These are phyloP conservation scores for Melopsittacus undulatus DNA, from an alignment of 2,797 vertebrate species.

Conservation along the genomic window DNA sequence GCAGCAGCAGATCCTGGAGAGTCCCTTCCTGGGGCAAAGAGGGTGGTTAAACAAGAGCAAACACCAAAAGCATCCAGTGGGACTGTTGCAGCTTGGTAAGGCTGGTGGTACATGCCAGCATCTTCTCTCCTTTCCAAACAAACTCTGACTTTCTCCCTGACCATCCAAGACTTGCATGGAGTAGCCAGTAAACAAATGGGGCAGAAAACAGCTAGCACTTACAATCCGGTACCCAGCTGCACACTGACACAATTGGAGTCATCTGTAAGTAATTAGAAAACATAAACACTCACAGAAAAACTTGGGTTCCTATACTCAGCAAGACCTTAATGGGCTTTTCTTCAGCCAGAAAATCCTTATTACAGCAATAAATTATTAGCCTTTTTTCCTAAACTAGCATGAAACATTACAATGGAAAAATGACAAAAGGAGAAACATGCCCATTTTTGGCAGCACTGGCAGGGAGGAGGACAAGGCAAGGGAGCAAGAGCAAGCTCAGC, in stretches of 20 bases:
- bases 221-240: background rate
- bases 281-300: constrained; percentile 39
- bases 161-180: background rate
- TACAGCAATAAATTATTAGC: constrained; percentile 27
- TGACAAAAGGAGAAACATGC: constrained; percentile 25
- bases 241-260: constrained; percentile 1
- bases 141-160: background rate
- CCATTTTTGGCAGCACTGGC: background rate
- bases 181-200: constrained; percentile 25
- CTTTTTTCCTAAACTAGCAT: constrained; percentile 29
- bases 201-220: background rate
- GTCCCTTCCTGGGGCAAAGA: background rate
- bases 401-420: constrained; percentile 39
- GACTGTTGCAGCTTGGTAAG: background rate
- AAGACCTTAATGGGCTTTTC: constrained; percentile 61
- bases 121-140: background rate
- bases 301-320: constrained; percentile 50
- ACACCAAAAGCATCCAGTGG: background rate
- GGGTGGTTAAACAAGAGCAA: background rate
- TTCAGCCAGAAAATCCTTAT: constrained; percentile 57
- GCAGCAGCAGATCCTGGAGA: background rate
- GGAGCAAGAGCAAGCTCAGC: background rate
- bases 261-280: constrained; percentile 66
- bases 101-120: background rate
- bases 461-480: background rate